Evolutionary conservation across 2,888 invertebrate genomes (phyloP).

Genomic region (Iphiclides podalirius): DNA sequence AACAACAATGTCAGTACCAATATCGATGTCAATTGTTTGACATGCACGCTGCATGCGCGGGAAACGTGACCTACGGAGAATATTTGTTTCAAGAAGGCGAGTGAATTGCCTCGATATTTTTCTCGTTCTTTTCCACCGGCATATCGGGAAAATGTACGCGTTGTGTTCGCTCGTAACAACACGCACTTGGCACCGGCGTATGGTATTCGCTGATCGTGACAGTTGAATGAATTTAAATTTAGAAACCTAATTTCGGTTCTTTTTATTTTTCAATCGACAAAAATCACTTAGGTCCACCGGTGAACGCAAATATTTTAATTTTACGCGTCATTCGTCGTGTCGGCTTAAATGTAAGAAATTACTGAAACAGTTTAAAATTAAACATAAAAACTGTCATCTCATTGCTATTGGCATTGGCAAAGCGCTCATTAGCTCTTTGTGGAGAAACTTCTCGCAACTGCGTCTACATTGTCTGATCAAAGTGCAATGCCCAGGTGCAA

Average conservation of each 20-base stretch:
- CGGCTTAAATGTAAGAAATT: too few relatives aligned
- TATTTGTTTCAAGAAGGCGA: constrained; percentile 8
- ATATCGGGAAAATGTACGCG: constrained; percentile 8
- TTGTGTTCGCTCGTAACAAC: background rate
- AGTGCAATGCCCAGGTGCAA: too few relatives aligned
- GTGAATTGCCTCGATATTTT: constrained; percentile 9
- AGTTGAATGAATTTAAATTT: background rate
- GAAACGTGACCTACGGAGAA: constrained; percentile 6
- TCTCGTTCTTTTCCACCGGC: constrained; percentile 8
- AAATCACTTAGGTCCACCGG: too few relatives aligned
- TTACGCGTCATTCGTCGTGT: too few relatives aligned
- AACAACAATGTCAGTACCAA: constrained; percentile 12
- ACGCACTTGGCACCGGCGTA: too few relatives aligned
- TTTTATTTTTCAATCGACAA: background rate
- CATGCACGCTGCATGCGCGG: constrained; percentile 6
- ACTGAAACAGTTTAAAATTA: too few relatives aligned
- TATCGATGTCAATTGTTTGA: constrained; percentile 10
- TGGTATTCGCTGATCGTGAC: background rate
- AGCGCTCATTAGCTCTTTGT: background rate
- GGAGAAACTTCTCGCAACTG: too few relatives aligned
- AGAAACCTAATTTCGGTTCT: constrained; percentile 1
- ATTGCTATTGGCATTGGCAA: background rate
- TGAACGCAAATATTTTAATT: too few relatives aligned
- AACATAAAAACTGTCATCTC: too few relatives aligned
- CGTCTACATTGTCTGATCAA: too few relatives aligned